These are phyloP conservation scores for Zalophus californianus DNA, from an alignment of 2,797 vertebrate species.

Conservation along the genomic window DNA sequence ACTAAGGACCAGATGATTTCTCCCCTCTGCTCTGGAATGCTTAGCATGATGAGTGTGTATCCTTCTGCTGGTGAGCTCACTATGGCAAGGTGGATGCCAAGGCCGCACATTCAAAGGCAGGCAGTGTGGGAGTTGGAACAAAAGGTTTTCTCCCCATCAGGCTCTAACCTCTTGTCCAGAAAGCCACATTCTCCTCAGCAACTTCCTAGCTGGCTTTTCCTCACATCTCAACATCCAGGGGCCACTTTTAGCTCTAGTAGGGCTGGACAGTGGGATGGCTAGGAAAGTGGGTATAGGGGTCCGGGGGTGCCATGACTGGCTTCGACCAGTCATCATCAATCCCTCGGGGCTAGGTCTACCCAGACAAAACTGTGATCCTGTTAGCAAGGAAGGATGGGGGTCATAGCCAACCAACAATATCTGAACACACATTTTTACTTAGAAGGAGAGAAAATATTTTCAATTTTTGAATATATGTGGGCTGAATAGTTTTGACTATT, in stretches of 20 bases:
- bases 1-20: background rate
- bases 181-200: background rate
- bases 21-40: background rate
- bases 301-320: too few relatives aligned
- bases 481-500: background rate
- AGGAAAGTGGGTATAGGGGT: background rate
- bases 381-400: background rate
- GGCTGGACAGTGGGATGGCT: too few relatives aligned
- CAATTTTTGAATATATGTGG: background rate
- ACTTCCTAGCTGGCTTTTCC: background rate
- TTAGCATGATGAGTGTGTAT: background rate
- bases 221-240: background rate
- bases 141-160: background rate
- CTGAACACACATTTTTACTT: background rate
- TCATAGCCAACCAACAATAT: background rate
- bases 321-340: background rate
- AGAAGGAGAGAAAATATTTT: background rate
- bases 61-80: background rate
- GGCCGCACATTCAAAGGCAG: background rate
- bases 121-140: background rate
- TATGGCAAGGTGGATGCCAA: background rate
- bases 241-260: background rate
- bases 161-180: background rate
- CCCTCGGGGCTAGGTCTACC: background rate
- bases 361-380: background rate